Evolutionary conservation across 2,797 vertebrate genomes (phyloP), one percentile per base, ranked within the genome.

Genomic region (Chanos chanos): DNA sequence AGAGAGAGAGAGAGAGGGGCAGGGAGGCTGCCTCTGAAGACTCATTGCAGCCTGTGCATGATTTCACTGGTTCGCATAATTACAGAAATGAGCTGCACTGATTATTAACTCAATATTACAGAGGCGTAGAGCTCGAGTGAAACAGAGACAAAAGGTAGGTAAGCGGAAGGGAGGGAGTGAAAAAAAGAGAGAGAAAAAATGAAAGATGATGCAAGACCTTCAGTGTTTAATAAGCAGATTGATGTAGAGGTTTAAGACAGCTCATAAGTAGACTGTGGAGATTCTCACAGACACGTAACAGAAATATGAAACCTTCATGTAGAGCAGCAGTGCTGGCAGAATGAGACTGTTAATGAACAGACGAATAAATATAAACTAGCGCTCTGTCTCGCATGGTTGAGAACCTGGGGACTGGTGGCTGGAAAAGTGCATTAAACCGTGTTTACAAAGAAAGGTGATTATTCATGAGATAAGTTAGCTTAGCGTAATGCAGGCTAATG

Each of bases 381-480:
- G 71, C 76, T 79, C 77, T 73, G 74, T 66, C 39, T 69, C 77
- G 79, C 66, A 58, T 61, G 68, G 50, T 51, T 68, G 57, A n/a
- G 83, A 80, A 81, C 72, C 72, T 7, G 22, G 61, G 77, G 78
- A 81, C 77, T 76, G 74, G 50, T 74, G 68, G 68, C 66, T 71
- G 78, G n/a, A 76, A 82, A 84, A 85, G 76, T 70, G 79, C 81
- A 86, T 86, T 81, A 84, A 77, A 71, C 31, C 71, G 79, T 72
- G 75, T 77, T 84, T 79, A 73, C 73, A 77, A 68, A 70, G 76
- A 39, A 57, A 71, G 75, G 66, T 28, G 61, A 84, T 81, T 85
- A 85, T 82, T 86, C 69, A 80, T 74, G 70, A 68, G 73, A 73
- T 75, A 81, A 82, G 12, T 66, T 68, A 74, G 61, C 68, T 77